A percentile compares a stretch with the other conserved stretches of the same genome.
Conservation (phyloP, 2,888 invertebrate species). For the Himalopsyche kuldschensis region DNA sequence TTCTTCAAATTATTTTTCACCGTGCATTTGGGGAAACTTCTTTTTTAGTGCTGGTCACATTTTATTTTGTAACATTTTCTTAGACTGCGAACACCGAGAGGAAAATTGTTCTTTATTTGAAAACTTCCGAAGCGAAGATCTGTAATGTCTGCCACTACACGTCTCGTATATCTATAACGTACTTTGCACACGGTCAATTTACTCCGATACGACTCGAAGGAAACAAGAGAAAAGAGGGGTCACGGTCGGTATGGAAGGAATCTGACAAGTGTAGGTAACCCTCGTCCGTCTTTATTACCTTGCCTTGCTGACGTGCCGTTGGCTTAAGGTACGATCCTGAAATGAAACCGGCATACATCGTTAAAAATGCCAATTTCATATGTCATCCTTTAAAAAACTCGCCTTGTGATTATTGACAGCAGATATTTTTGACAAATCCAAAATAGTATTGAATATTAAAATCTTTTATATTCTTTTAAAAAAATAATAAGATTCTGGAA, state of each 20-base stretch:
- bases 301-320: slow-evolving; percentile 3
- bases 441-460: too few species aligned
- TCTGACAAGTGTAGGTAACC: slow-evolving; percentile 8
- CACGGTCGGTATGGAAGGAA: background rate
- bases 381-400: background rate
- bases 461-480: too few species aligned
- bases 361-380: background rate
- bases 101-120: background rate
- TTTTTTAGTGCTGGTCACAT: background rate
- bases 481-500: too few species aligned
- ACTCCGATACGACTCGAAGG: background rate
- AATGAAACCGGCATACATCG: background rate
- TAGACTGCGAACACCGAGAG: background rate
- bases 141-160: slow-evolving; percentile 1
- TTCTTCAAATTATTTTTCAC: too few species aligned
- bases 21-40: too few species aligned
- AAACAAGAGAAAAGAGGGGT: background rate
- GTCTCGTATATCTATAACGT: background rate
- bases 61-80: background rate
- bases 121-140: background rate
- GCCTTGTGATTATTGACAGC: too few species aligned
- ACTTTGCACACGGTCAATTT: slow-evolving; percentile 1
- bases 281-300: slow-evolving; percentile 28
- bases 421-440: too few species aligned
- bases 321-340: background rate